These are phyloP conservation scores for Zophobas atratus DNA, from an alignment of 1,140 invertebrate genomes.

Conservation along the genomic window DNA sequence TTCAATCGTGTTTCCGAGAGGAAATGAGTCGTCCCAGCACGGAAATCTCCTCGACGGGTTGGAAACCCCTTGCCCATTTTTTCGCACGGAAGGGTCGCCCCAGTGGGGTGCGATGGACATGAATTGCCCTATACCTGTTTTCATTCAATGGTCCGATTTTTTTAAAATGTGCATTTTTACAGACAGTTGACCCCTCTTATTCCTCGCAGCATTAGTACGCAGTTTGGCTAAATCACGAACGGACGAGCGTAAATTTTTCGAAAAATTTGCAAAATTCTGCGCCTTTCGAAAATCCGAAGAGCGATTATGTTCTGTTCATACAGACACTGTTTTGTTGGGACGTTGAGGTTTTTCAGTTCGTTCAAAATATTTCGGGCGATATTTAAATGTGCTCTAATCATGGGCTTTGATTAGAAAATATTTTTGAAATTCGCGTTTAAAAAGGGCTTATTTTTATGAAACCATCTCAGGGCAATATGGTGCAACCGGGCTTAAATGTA, in stretches of 20 bases:
- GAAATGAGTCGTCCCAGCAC: background rate
- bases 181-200: constrained; percentile 58
- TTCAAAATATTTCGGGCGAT: constrained; percentile 39
- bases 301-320: background rate
- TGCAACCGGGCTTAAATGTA: constrained; percentile 54
- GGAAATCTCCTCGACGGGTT: background rate
- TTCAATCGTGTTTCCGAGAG: too few species aligned
- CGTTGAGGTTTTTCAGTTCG: constrained; percentile 8
- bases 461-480: constrained; percentile 58
- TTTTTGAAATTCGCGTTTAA: constrained; percentile 23
- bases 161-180: constrained; percentile 56
- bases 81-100: background rate
- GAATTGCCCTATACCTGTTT: constrained; percentile 56
- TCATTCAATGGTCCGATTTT: constrained; percentile 54
- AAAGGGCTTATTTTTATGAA: constrained; percentile 44
- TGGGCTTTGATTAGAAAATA: constrained; percentile 14
- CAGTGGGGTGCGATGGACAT: constrained; percentile 25
- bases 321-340: background rate
- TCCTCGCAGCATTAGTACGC: constrained; percentile 52
- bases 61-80: background rate
- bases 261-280: constrained; percentile 49
- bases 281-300: constrained; percentile 10
- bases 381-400: constrained; percentile 4
- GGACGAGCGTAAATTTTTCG: constrained; percentile 53
- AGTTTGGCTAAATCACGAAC: constrained; percentile 55